Base-by-base conservation (phyloP, 2,888 invertebrate species). In the Beris chalybata region DNA sequence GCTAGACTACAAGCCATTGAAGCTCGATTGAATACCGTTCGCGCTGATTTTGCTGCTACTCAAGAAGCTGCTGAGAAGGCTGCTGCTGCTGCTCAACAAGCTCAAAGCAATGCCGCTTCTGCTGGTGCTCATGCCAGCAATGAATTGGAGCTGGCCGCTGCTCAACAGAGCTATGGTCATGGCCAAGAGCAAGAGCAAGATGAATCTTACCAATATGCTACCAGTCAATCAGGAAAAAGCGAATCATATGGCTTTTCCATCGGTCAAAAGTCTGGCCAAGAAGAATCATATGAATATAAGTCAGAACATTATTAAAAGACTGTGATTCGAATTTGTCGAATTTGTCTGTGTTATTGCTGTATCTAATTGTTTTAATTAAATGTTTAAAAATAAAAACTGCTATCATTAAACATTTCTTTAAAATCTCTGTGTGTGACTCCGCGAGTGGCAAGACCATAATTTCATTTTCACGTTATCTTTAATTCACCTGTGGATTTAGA, bases 1-100 rank as follows among this genome's bases (percentile, higher is more conserved):
- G 87, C 88, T 71, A 77, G 88, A 52, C 80, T 89, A 9, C 83
- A 86, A 67, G 81, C 86, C 0, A 81, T 89, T 22, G 85, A 85
- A 68, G 87, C 89, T 50, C 89, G 89, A 74, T 81, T 89, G 38
- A 83, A 83, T 55, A 85, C 85, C 9, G 87, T 88, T 64, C 84
- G 87, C 56, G 83, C 89, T 67, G 90, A 89, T 78, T 89, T 88
- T 75, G 87, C 87, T 70, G 89, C 88, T 0, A 89, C 89, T 0
- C 87, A 87, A 75, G 76, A 84, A 0, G 89, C 90, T 9, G 88
- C 89, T 1, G 84, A 86, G 72, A 87, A 88, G 75, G 87, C 87
- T 48, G 80, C 79, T n/a, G 80, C 84, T 74, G 82, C 84, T 65
- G 89, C 89, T 0, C 87, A 88, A 71, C 83, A 85, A 50, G 89